Evolutionary conservation across 1,140 invertebrate genomes (phyloP), one percentile per base, ranked within the genome.

Genomic region (Formica selysi): DNA sequence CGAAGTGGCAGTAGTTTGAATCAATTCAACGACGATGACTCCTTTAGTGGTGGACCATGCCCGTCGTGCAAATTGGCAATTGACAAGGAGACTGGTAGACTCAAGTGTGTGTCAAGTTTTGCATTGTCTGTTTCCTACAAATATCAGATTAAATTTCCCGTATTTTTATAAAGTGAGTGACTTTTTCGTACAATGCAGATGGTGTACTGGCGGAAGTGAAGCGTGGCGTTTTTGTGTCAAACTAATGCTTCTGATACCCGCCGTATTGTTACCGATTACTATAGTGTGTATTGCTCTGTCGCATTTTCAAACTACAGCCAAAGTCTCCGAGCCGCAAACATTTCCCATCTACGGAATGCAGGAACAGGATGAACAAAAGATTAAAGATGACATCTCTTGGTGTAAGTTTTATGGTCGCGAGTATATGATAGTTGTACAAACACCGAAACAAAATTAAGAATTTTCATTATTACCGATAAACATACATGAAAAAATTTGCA

Each of bases 41-140:
- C 93, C 36, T 86, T 91, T 41, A 92, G 90, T 71, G 92, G 89
- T 79, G 93, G 93, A 13, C 91, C 93, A 22, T 94, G 93, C 29
- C 91, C 94, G 5, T 93, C 94, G 59, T 95, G 94, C 70, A 90
- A 93, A 87, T 83, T 95, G 71, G 93, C 94, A 29, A 91, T 95
- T 59, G 93, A 94, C 85, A 94, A 94, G 90, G 94, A 95, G 41
- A 91, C 94, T 22, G 94, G 94, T 73, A 92, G 94, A 90, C 90
- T 94, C 62, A 95, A 94, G 94, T 94, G 86, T 86, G 86, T 88
- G 70, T 70, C 22, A 64, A 61, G 26, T 76, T 16, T 19, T 32
- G 59, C 22, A 16, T 59, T 8, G n/a, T 36, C 22, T 7, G 16
- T 19, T 32, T 59, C 11, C 10, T 65, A 26, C 22, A 36, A 13